A percentile compares a stretch with the other conserved stretches of the same genome.
phyloP scores from a whole-genome alignment of 1,140 invertebrate species.

The Leucophenga varia region DNA sequence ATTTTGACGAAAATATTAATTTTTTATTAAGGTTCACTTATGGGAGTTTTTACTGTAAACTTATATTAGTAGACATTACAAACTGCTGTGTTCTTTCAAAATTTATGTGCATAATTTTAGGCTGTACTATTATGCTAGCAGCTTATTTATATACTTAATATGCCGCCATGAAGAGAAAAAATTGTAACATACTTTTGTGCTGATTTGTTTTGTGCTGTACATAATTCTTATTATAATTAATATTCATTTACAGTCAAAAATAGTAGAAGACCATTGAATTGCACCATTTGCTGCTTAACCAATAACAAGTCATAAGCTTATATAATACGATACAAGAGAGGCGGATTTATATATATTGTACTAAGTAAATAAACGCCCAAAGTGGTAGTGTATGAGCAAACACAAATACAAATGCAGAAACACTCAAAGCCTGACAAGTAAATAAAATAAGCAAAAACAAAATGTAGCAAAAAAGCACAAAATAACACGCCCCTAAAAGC shows the following conservation, averaged over 20 bases:
- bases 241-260: constrained; percentile 35
- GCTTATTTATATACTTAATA: constrained; percentile 44
- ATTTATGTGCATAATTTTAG: constrained; percentile 42
- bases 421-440: constrained; percentile 8
- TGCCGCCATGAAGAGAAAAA: too few relatives aligned
- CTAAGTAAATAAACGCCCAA: too few relatives aligned
- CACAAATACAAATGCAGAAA: constrained; percentile 4
- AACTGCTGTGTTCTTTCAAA: too few relatives aligned
- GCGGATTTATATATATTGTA: too few relatives aligned
- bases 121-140: constrained; percentile 30
- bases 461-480: neutral
- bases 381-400: neutral
- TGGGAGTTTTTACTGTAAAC: too few relatives aligned
- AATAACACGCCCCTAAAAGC: too few relatives aligned
- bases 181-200: constrained; percentile 22
- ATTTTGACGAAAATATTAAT: too few relatives aligned
- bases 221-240: constrained; percentile 3
- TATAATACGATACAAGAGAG: too few relatives aligned
- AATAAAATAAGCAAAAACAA: neutral
- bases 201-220: constrained; percentile 13
- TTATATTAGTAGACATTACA: too few relatives aligned
- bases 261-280: constrained; percentile 26
- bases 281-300: neutral
- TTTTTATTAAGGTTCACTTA: too few relatives aligned
- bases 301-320: too few relatives aligned